Evolutionary conservation across 2,113 vertebrate genomes (phyloP), one percentile per base, ranked within the genome.

Genomic region (Noctilio leporinus): DNA sequence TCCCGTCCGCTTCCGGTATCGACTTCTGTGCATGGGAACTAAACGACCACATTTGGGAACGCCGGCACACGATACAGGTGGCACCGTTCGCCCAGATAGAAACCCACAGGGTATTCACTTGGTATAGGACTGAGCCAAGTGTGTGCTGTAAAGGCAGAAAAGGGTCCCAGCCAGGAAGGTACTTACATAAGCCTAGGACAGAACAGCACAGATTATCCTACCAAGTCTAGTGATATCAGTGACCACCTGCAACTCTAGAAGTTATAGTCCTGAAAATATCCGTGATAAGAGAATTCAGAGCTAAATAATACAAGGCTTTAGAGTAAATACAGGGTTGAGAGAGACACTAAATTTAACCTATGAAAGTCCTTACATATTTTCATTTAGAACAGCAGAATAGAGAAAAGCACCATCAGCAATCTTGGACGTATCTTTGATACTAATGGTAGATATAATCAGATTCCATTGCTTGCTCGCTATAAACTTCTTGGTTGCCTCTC

Each of bases 301-400:
- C 43, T 76, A 91, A 85, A 53, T 59, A 24, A 88, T 35, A 8
- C 1, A 72, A 80, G 84, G 64, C 47, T 91, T 69, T 22, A 33
- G 64, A 87, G 57, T 49, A 26, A 89, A 89, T 24, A 40, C 7
- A 77, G 4, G 24, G 43, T 10, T 65, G n/a, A 11, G 45, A 64
- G 28, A 78, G 51, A 83, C 10, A 51, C 10, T 4, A n/a, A 65
- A 65, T 5, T 17, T 28, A 89, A 80, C 20, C 47, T 38, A 45
- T 5, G 24, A 80, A 80, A 89, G 40, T 4, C 40, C 24, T 26
- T 51, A 28, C 28, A 89, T 33, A 77, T 8, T 75, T 1, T 65
- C 33, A 94, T 33, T 47, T 62, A 64, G 83, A 92, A 70, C 22
- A 70, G 55, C 33, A 51, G 47, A 85, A 80, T n/a, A 30, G 43